Conservation (phyloP, 1,140 invertebrate species). For the Drosophila ercepeae region DNA sequence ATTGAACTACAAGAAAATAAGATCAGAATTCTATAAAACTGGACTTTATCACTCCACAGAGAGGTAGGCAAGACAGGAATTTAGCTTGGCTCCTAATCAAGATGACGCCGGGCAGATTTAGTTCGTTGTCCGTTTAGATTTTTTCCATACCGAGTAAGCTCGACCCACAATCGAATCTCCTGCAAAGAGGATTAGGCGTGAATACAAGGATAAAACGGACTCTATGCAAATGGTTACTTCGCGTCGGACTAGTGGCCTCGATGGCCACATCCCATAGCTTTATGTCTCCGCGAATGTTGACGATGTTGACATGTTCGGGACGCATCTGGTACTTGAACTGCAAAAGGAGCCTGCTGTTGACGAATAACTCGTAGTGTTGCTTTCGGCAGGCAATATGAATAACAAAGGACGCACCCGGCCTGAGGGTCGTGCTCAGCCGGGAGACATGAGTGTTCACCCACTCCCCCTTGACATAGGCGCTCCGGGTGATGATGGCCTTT, state of each 20-base stretch:
- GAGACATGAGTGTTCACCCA: slow-evolving; percentile 83
- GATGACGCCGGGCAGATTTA: not conserved
- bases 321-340: slow-evolving; percentile 75
- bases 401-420: slow-evolving; percentile 80
- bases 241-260: slow-evolving; percentile 6
- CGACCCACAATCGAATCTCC: not conserved
- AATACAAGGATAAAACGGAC: not conserved
- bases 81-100: too few species aligned
- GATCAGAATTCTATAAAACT: too few species aligned
- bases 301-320: slow-evolving; percentile 70
- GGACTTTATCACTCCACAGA: not conserved
- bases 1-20: slow-evolving; percentile 1
- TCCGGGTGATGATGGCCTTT: slow-evolving; percentile 81
- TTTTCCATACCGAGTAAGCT: not conserved
- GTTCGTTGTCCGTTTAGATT: not conserved
- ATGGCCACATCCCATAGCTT: slow-evolving; percentile 55
- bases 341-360: slow-evolving; percentile 77
- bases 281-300: slow-evolving; percentile 84
- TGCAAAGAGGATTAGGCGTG: not conserved
- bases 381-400: slow-evolving; percentile 71
- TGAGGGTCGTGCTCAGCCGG: slow-evolving; percentile 74
- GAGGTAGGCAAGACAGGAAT: too few species aligned
- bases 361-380: slow-evolving; percentile 78
- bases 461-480: slow-evolving; percentile 82
- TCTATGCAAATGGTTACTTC: not conserved